These are phyloP conservation scores for Lymantria monacha DNA, from an alignment of 2,888 invertebrate genomes.

Conservation along the genomic window DNA sequence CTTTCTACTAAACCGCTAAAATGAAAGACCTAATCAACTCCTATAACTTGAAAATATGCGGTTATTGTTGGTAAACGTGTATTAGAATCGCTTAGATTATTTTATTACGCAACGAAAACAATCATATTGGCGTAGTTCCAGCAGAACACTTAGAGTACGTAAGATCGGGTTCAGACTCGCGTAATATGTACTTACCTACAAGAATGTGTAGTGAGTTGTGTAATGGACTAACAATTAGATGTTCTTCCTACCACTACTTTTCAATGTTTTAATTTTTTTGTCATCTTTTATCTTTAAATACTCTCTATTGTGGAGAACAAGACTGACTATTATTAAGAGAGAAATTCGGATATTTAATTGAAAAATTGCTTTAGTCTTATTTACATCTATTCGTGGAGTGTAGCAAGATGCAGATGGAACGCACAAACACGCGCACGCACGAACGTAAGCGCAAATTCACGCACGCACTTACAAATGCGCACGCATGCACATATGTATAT, in stretches of 20 bases:
- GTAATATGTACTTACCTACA: not conserved
- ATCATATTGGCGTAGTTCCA: slow-evolving; percentile 9
- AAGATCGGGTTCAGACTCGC: slow-evolving; percentile 1
- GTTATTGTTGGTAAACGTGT: slow-evolving; percentile 3
- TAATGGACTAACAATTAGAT: not conserved
- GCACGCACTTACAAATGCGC: too few species aligned
- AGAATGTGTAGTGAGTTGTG: slow-evolving; percentile 1
- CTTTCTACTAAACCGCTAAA: too few species aligned
- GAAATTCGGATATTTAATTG: too few species aligned
- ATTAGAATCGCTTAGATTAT: slow-evolving; percentile 6
- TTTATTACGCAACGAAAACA: slow-evolving; percentile 11
- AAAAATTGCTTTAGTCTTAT: too few species aligned
- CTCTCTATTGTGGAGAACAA: too few species aligned
- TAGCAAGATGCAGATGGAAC: too few species aligned
- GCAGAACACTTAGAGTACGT: slow-evolving; percentile 6
- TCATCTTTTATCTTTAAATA: too few species aligned
- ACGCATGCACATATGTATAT: too few species aligned
- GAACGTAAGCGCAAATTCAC: too few species aligned
- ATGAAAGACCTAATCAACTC: not conserved
- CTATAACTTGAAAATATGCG: slow-evolving; percentile 2
- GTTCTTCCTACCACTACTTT: not conserved
- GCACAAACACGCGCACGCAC: too few species aligned
- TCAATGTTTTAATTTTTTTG: not conserved
- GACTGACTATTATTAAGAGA: too few species aligned
- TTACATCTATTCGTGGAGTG: too few species aligned